These are phyloP conservation scores for Odontothrips loti DNA, from an alignment of 2,888 invertebrate genomes.

Conservation along the genomic window DNA sequence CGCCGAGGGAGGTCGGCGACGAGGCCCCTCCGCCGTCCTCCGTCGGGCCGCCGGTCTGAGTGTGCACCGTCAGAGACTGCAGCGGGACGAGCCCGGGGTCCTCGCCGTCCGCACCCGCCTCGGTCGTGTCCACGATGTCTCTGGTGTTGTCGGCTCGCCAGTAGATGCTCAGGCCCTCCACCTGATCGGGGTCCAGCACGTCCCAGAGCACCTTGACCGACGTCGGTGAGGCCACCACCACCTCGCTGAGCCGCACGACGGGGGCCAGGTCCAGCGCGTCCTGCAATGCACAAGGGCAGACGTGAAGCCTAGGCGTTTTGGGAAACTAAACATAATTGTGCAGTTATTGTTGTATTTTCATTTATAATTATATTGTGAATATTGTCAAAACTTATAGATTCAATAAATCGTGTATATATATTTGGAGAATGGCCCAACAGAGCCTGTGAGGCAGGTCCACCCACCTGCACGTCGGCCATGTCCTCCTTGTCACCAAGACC, in stretches of 20 bases:
- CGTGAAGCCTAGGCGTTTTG: background rate
- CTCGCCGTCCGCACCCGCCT: background rate
- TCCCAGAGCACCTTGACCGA: conserved; percentile 12
- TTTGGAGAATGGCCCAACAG: too few species aligned
- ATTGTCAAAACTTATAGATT: too few species aligned
- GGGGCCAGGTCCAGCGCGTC: conserved; percentile 12
- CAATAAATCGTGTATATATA: too few species aligned
- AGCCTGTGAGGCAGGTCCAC: background rate
- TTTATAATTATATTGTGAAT: too few species aligned
- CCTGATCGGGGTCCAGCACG: conserved; percentile 18
- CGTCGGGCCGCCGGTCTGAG: background rate
- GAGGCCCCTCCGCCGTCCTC: background rate
- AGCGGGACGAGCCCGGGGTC: background rate
- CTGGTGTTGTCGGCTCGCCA: background rate
- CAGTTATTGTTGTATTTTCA: too few species aligned
- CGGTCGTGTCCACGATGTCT: background rate
- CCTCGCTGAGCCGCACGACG: background rate
- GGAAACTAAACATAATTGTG: background rate
- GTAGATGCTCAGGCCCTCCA: conserved; percentile 19
- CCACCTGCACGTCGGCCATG: conserved; percentile 7
- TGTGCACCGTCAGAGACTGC: conserved; percentile 13
- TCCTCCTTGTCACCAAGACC: background rate
- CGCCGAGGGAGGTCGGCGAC: background rate
- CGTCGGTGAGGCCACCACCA: conserved; percentile 12
- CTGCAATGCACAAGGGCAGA: background rate